Evolutionary conservation across 1,140 invertebrate species (phyloP), one percentile per base, ranked within the genome.

Genomic region (Eriosoma lanigerum): DNA sequence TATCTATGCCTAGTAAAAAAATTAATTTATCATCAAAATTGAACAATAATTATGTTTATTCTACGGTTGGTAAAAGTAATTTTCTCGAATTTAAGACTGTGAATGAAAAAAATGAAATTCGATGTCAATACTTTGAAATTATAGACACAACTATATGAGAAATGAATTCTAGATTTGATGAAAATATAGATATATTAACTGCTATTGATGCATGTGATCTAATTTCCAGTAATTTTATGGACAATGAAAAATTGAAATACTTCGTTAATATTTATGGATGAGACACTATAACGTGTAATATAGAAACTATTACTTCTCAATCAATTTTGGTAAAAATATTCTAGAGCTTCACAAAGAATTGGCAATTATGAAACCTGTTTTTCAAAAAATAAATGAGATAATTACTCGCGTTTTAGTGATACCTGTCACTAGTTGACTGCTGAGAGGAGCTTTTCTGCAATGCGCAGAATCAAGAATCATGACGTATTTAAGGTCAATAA

Each of bases 321-420:
- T 21, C 54, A 56, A 12, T 56, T 56, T 56, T 56, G 21, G 54
- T 56, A 56, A 56, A 56, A 56, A 56, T 56, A 56, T 56, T 56
- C n/a, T 56, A 10, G 54, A 56, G n/a, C 54, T 56, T 48, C 46
- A 48, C 10, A 48, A 48, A 6, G 46, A 48, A 48, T 10, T 48
- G 1, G 10, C 10, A 12, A 48, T 10, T 48, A 48, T 48, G 46
- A 48, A 48, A 10, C 46, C 46, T 48, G 46, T 10, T 48, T 48
- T 48, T 48, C 46, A 48, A 48, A 10, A 48, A 6, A 48, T 48
- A 48, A 48, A 12, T 48, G 13, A 48, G 10, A 48, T 48, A 48
- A 48, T 48, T 10, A 48, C 46, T 6, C 46, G 46, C 4, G 46
- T 48, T 48, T 48, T 48, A 12, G 46, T 48, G 46, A 48, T 48